phyloP scores from a whole-genome alignment of 2,113 vertebrate species.

The Acinonyx jubatus region DNA sequence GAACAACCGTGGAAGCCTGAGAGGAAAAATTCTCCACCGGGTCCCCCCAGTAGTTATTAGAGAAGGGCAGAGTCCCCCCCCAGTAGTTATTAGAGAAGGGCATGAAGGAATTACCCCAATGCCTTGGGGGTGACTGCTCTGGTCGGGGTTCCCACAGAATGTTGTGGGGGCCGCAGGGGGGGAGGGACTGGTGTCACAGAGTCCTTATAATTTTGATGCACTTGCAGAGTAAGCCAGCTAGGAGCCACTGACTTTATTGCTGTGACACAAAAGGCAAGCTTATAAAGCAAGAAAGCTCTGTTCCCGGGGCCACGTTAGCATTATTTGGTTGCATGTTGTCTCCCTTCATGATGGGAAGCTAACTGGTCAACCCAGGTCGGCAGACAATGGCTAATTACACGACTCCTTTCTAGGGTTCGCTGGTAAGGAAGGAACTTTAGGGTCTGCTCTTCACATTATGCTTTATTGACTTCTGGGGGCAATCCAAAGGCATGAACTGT shows the following conservation, averaged over 20 bases:
- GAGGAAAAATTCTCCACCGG: not conserved
- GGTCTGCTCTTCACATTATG: not conserved
- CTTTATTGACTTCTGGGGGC: not conserved
- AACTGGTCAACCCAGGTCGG: not conserved
- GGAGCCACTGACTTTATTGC: not conserved
- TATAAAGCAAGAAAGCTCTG: not conserved
- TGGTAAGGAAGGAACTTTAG: not conserved
- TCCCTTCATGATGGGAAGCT: not conserved
- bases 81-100: not conserved
- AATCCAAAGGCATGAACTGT: not conserved
- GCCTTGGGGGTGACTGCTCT: not conserved
- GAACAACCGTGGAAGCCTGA: not conserved
- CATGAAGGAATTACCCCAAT: not conserved
- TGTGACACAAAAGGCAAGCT: not conserved
- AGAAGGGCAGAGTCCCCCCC: not conserved
- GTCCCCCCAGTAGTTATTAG: not conserved
- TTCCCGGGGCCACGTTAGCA: not conserved
- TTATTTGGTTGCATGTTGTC: not conserved
- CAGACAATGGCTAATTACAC: not conserved
- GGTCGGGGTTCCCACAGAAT: not conserved
- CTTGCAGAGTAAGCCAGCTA: not conserved
- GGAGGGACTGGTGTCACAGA: rapidly evolving
- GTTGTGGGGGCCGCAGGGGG: not conserved
- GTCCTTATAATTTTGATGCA: not conserved
- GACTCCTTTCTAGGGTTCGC: not conserved